These are phyloP conservation scores for Limnephilus lunatus DNA, from an alignment of 2,888 invertebrate species.

Conservation along the genomic window DNA sequence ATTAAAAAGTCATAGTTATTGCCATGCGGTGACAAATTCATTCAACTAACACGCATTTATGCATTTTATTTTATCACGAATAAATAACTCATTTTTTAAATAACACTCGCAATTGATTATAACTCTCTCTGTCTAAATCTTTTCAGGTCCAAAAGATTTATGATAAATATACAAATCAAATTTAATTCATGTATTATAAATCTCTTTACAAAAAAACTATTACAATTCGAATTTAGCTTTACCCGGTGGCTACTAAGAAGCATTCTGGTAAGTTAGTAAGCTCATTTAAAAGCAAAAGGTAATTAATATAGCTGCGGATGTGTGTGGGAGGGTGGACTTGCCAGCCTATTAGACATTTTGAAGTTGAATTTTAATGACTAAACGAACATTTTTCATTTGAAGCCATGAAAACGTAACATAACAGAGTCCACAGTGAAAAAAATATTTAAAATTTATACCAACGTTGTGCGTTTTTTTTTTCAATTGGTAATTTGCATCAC, in stretches of 20 bases:
- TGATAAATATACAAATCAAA: constrained; percentile 1
- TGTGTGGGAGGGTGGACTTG: constrained; percentile 18
- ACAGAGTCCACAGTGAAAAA: background rate
- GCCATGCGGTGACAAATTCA: too few species aligned
- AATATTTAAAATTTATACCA: background rate
- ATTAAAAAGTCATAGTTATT: too few species aligned
- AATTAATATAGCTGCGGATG: constrained; percentile 36
- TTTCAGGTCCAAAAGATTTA: constrained; percentile 4
- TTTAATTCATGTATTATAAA: background rate
- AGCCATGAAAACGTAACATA: background rate
- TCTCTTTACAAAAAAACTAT: constrained; percentile 17
- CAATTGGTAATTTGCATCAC: background rate
- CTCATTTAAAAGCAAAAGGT: constrained; percentile 19
- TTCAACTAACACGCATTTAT: background rate
- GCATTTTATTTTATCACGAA: background rate
- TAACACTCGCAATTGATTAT: background rate
- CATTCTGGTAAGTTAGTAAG: constrained; percentile 12
- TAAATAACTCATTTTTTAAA: background rate
- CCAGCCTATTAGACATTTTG: background rate
- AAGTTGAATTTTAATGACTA: background rate
- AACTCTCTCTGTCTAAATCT: constrained; percentile 1
- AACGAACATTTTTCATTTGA: background rate
- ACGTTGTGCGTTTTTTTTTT: background rate
- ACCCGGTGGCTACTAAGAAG: background rate
- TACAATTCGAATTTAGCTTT: constrained; percentile 4